Evolutionary conservation across 64 coral and sea anemone species (phyloP).

Genomic region (Stichodactyla helianthus): DNA sequence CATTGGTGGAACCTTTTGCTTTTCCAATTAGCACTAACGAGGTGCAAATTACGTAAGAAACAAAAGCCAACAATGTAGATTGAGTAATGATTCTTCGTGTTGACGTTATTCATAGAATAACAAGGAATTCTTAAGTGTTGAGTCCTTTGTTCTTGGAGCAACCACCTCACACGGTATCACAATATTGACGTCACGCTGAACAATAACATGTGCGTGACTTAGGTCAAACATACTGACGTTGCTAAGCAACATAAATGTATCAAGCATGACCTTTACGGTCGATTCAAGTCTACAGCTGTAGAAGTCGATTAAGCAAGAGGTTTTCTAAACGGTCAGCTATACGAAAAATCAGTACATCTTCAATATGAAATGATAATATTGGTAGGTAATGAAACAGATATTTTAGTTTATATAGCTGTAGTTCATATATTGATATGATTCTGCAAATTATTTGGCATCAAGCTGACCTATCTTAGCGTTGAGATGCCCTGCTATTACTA

Average conservation of each 20-base stretch:
- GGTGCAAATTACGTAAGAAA: background rate
- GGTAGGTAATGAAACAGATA: background rate
- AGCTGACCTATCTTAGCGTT: background rate
- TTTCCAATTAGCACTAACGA: background rate
- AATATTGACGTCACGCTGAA: background rate
- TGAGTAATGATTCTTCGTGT: too few relatives aligned
- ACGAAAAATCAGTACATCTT: background rate
- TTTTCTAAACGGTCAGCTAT: background rate
- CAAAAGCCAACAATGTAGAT: background rate
- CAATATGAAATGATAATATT: background rate
- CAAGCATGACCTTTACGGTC: background rate
- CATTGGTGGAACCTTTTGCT: background rate
- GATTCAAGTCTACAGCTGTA: background rate
- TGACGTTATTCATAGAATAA: background rate
- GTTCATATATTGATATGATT: background rate
- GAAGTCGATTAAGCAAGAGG: background rate
- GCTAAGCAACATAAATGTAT: background rate
- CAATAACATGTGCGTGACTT: constrained; percentile 5
- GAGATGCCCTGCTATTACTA: background rate
- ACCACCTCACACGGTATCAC: background rate
- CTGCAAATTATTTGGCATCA: background rate
- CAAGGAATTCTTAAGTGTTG: background rate
- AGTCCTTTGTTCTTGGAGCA: background rate
- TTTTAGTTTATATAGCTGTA: background rate
- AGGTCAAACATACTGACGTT: background rate